phyloP scores from a whole-genome alignment of 2,888 invertebrate species.

The Silvanus unidentatus region DNA sequence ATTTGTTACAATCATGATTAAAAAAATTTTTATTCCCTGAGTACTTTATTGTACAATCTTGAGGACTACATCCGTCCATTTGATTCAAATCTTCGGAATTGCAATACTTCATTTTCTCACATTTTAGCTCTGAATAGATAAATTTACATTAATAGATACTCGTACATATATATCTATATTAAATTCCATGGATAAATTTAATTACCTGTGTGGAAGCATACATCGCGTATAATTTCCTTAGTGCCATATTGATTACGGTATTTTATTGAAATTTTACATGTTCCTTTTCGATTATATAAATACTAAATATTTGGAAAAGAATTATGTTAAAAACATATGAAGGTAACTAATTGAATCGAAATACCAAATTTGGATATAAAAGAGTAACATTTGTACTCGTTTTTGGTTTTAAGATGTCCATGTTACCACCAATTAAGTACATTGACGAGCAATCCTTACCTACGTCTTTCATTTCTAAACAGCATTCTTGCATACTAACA shows the following conservation, averaged over 20 bases:
- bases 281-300: conserved; percentile 28
- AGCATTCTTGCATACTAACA: conserved; percentile 30
- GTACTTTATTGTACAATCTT: conserved; percentile 53
- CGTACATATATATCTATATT: no score
- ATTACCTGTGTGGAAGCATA: conserved; percentile 24
- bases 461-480: conserved; percentile 29
- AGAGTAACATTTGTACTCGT: conserved; percentile 37
- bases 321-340: not conserved
- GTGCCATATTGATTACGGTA: conserved; percentile 20
- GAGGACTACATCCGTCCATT: conserved; percentile 47
- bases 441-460: conserved; percentile 36
- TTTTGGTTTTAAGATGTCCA: conserved; percentile 34
- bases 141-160: not conserved
- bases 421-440: conserved; percentile 40
- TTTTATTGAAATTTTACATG: conserved; percentile 26
- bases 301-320: conserved; percentile 22
- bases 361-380: conserved; percentile 43
- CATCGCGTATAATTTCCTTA: conserved; percentile 17
- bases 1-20: conserved; percentile 39
- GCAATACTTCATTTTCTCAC: conserved; percentile 23
- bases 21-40: conserved; percentile 50
- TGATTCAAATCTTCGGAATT: conserved; percentile 47
- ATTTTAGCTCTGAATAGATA: not conserved
- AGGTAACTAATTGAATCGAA: not conserved
- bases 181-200: no score